Base-by-base conservation (phyloP, 2,888 invertebrate species). In the Apotomis betuletana region DNA sequence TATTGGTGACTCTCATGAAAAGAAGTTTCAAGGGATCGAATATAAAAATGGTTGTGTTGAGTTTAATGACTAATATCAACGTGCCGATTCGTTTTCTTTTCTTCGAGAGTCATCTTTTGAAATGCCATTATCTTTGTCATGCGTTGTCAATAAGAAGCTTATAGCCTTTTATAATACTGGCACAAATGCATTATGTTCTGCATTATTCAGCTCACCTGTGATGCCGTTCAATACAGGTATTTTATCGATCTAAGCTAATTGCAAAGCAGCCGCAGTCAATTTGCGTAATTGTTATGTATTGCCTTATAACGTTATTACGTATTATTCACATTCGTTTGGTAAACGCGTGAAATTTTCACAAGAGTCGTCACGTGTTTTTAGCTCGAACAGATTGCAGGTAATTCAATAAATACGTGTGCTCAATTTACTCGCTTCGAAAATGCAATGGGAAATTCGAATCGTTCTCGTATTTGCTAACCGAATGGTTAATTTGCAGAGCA, bases 201-300 rank as follows among this genome's bases (percentile, higher is more conserved):
- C 61, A 71, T 38, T n/a, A 64, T 55, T 44, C 55, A 9, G 12
- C 36, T 58, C 57, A 58, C 44, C 27, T 9, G 67, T 58, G 13
- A 67, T 15, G 2, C 27, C 62, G 36, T 12, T n/a, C 67, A 55
- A 62, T 52, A 62, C 62, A 58, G 57, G 62, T 54, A 72, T 68
- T 68, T 52, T 46, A 72, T 68, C 72, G 72, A 72, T 68, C 67
- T 44, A 49, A 57, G 51, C 67, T 71, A 62, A 72, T 67, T 63
- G 68, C 61, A 51, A 59, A 51, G 57, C 61, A 57, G 51, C 61
- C 36, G 61, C 71, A 67, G 67, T 71, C 71, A 67, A 67, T 67
- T 71, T 65, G 46, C 71, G 55, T 71, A 55, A 57, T 67, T 67
- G 41, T 67, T 57, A 67, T 49, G 57, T n/a, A 58, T 58, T 60